A percentile compares a stretch with the other conserved stretches of the same genome.
These are phyloP conservation scores for Perca fluviatilis DNA, from an alignment of 2,113 vertebrate genomes.

Conservation along the genomic window DNA sequence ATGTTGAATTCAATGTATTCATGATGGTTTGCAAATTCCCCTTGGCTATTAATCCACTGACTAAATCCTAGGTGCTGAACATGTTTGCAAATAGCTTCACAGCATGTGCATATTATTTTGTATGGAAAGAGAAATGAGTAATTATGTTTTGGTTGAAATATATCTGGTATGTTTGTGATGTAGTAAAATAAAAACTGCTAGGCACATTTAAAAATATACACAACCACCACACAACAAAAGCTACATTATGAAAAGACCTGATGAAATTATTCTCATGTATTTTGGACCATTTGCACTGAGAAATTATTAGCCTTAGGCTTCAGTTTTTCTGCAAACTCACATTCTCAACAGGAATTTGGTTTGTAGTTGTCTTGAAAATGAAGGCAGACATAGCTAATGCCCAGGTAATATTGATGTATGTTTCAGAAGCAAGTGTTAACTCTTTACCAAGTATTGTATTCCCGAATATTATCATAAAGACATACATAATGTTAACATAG, in stretches of 20 bases:
- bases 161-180: conserved; percentile 27
- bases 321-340: conserved; percentile 8
- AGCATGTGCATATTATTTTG: not conserved
- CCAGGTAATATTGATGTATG: not conserved
- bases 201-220: conserved; percentile 64
- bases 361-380: conserved; percentile 13
- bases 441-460: not conserved
- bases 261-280: conserved; percentile 41
- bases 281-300: conserved; percentile 46
- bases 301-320: conserved; percentile 26
- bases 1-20: not conserved
- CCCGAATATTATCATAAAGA: not conserved
- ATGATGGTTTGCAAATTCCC: not conserved
- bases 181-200: conserved; percentile 41
- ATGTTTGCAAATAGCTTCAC: conserved; percentile 5
- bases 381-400: conserved; percentile 1
- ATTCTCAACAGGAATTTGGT: conserved; percentile 29
- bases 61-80: conserved; percentile 3
- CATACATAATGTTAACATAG: not conserved
- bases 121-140: conserved; percentile 17
- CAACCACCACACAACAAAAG: conserved; percentile 40
- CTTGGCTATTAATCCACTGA: conserved; percentile 20
- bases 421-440: not conserved
- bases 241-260: conserved; percentile 40
- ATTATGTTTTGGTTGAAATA: conserved; percentile 33